Conservation (phyloP, 2,888 invertebrate species). For the Ornithoptera priamus region DNA sequence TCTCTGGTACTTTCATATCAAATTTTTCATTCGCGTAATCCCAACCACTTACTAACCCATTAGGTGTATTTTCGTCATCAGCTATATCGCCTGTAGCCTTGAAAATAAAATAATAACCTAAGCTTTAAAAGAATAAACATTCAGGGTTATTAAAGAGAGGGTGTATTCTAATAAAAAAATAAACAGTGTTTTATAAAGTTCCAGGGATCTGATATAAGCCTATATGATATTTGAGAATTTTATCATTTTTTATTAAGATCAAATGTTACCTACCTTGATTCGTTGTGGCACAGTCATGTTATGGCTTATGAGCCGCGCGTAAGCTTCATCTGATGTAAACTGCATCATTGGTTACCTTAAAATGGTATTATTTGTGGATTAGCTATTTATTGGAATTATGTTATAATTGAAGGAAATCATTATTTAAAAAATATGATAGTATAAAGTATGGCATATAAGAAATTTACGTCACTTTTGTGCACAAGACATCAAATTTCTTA, state of each 20-base stretch:
- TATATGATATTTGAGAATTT: not conserved
- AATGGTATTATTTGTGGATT: not conserved
- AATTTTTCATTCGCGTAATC: conserved; percentile 86
- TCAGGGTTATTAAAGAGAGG: no score
- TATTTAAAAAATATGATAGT: not conserved
- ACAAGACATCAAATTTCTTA: conserved; percentile 9
- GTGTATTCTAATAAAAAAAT: no score
- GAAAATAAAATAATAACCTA: conserved; percentile 20
- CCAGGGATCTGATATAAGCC: no score
- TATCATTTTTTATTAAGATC: not conserved
- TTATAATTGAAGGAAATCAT: not conserved
- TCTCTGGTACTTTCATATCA: conserved; percentile 96
- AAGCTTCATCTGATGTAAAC: conserved; percentile 70
- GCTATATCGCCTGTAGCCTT: conserved; percentile 85
- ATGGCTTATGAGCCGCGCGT: conserved; percentile 73
- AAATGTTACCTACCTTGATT: conserved; percentile 59
- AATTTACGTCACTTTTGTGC: conserved; percentile 19
- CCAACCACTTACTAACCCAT: conserved; percentile 82
- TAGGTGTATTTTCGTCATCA: conserved; percentile 82
- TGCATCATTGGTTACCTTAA: conserved; percentile 35
- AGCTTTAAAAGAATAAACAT: not conserved
- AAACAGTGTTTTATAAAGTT: no score
- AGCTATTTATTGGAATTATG: not conserved
- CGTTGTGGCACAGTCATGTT: conserved; percentile 77
- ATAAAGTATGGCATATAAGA: conserved; percentile 1